Base-by-base conservation (phyloP, 2,888 invertebrate species). In the Drosophila melanosoma region DNA sequence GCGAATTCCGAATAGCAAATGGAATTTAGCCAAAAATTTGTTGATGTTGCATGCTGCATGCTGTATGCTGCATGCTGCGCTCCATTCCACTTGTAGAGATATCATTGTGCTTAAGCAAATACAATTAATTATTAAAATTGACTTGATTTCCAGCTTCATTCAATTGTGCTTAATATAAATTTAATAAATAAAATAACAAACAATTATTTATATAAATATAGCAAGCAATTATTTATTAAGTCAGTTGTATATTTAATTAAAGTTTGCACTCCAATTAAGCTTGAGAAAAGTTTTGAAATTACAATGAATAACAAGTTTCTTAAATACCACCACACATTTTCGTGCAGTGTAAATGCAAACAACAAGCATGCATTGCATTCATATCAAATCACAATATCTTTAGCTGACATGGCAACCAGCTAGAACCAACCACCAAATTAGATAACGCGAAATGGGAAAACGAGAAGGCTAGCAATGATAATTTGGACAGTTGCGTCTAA, bases 351-450 rank as follows among this genome's bases (percentile, higher is more conserved):
- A 20, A 35, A 17, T 3, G 74, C 57, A 67, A 73, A 58, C 68
- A 73, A 63, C 35, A 42, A 49, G 29, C 61, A 52, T 40, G 45
- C 57, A 48, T 32, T 53, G 61, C 45, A 17, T 32, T 42, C 73
- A 56, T 56, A 68, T 65, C 45, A 68, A 76, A 73, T 68, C 71
- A 66, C 79, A 67, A 72, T 81, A 74, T 81, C 75, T 74, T 70
- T 65, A 38, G 72, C 64, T 62, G 72, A 49, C 72, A 74, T 71
- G 59, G 60, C 67, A 79, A 77, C 66, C 58, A 58, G 63, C 58
- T 64, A 45, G 54, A 53, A 48, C 49, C 74, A 51, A 32, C 62
- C 26, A 58, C 42, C 67, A 67, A 76, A 75, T 71, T 52, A 53
- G 59, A 7, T 45, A 49, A 36, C 38, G 45, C 29, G 29, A 42